Base-by-base conservation (phyloP, 2,113 vertebrate genomes). In the Haliaeetus leucogaster region DNA sequence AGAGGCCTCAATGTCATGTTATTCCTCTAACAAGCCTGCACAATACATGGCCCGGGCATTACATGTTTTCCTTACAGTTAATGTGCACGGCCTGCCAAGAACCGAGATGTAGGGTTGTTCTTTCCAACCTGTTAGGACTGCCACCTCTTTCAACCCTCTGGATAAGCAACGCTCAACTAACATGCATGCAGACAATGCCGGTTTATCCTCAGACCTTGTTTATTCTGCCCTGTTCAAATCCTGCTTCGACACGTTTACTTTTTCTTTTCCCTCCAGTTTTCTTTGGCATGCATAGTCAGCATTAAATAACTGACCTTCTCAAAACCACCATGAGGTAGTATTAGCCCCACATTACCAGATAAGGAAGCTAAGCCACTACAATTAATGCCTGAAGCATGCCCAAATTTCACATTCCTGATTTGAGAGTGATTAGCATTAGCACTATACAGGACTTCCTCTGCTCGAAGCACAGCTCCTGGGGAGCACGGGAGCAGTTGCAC, bases 231-330 rank as follows among this genome's bases (percentile, higher is more conserved):
- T 79, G 40, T n/a, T 79, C 90, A 88, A 90, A 91, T 85, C 84
- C 71, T 90, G 78, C 87, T 94, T 82, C 10, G 1, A 90, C 71
- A 65, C 11, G 8, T 90, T 93, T 11, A 36, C 47, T 56, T n/a
- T 6, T 20, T 2, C 4, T 12, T 19, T 25, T 32, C 36, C 34
- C 50, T 59, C 65, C 30, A 32, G 79, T 66, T 96, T 94, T 77
- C 66, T 72, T 94, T 90, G 87, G 95, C 92, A 45, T 45, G 71
- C 66, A 38, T 1, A 73, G 48, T 73, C 66, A 95, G 78, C 85
- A 90, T 93, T 93, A 88, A 97, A 79, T 82, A 95, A 96, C 74
- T 73, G 93, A 95, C 95, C 95, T 96, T 96, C 96, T 94, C 96
- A 91, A 94, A 94, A 82, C 45, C 79, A 88, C 87, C 85, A 72